Evolutionary conservation across 2,113 vertebrate species (phyloP).

Genomic region (Myrmecobius fasciatus): DNA sequence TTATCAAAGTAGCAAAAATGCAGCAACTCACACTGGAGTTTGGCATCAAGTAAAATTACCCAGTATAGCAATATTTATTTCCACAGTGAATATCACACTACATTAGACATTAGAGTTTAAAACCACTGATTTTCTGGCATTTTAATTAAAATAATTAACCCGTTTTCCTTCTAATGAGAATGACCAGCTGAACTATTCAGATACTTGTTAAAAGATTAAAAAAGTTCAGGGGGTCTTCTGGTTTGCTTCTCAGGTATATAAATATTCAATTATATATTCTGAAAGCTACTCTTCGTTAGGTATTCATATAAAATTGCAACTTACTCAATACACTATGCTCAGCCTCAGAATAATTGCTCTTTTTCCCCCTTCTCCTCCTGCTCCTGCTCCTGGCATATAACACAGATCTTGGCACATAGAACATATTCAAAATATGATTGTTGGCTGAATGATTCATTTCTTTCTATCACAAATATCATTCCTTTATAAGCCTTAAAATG

Average conservation of each 20-base stretch:
- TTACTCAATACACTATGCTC: conserved; percentile 5
- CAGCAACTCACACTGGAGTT: conserved; percentile 4
- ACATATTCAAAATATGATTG: background rate
- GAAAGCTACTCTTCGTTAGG: conserved; percentile 70
- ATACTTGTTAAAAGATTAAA: conserved; percentile 72
- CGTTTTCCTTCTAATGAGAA: conserved; percentile 56
- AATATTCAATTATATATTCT: conserved; percentile 78
- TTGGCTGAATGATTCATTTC: background rate
- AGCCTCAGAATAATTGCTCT: conserved; percentile 53
- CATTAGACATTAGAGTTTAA: conserved; percentile 31
- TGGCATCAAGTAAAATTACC: background rate
- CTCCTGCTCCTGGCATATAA: background rate
- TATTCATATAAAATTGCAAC: conserved; percentile 45
- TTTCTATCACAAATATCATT: background rate
- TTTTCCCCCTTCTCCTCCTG: conserved; percentile 9
- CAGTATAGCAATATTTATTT: background rate
- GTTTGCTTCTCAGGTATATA: conserved; percentile 71
- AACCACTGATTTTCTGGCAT: background rate
- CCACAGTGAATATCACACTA: conserved; percentile 5
- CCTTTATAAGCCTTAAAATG: background rate
- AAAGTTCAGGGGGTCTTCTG: conserved; percentile 42
- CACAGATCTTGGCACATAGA: background rate
- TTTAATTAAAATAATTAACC: conserved; percentile 54
- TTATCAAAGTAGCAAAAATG: background rate
- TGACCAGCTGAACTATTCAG: conserved; percentile 57